Percentiles rank a stretch among this genome's conserved stretches.
Evolutionary conservation across 2,113 vertebrate genomes (phyloP).

Genomic region (Anolis carolinensis): DNA sequence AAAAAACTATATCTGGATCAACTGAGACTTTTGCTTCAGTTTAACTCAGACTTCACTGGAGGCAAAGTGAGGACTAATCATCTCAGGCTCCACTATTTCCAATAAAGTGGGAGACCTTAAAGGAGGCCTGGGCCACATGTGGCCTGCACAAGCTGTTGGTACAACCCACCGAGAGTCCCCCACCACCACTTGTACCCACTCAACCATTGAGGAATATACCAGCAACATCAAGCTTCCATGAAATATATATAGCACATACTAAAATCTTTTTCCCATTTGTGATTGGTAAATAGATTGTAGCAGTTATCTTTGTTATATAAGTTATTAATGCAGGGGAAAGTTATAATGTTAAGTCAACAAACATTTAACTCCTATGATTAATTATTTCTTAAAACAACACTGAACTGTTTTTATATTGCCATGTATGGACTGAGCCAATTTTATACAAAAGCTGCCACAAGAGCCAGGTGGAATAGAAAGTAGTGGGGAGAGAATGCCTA

Average conservation of each 20-base stretch:
- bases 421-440: background rate
- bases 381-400: conserved; percentile 6
- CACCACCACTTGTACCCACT: too few relatives aligned
- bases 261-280: conserved; percentile 4
- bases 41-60: too few relatives aligned
- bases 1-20: too few relatives aligned
- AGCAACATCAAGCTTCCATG: background rate
- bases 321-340: background rate
- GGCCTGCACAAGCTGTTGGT: too few relatives aligned
- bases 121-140: too few relatives aligned
- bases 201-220: background rate
- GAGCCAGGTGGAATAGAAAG: background rate
- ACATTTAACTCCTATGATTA: background rate
- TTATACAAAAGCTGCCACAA: background rate
- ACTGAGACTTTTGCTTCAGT: too few relatives aligned
- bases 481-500: background rate
- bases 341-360: background rate
- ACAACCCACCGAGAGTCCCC: too few relatives aligned
- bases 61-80: too few relatives aligned
- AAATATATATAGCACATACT: background rate
- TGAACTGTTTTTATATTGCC: background rate
- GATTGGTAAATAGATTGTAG: background rate
- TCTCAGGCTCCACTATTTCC: too few relatives aligned
- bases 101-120: too few relatives aligned
- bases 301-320: conserved; percentile 8